phyloP scores from a whole-genome alignment of 1,140 invertebrate genomes.

The Danaus melanippus region DNA sequence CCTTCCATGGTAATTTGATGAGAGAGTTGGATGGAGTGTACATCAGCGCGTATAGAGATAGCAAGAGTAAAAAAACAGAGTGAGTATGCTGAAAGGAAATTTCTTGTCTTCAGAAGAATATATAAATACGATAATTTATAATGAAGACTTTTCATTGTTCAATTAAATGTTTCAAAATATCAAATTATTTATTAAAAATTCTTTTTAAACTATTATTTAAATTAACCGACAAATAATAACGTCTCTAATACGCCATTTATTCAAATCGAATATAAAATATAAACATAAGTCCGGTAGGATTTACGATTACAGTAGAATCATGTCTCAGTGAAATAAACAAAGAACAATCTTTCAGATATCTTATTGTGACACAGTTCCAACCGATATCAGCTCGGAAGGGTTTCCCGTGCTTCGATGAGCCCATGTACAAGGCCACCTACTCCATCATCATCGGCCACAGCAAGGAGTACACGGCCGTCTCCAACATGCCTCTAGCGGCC shows the following conservation, averaged over 20 bases:
- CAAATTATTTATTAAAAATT: too few relatives aligned
- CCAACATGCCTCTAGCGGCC: slow-evolving; percentile 83
- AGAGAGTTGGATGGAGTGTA: slow-evolving; percentile 85
- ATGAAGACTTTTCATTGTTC: too few relatives aligned
- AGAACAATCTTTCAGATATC: slow-evolving; percentile 74
- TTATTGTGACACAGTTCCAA: slow-evolving; percentile 91
- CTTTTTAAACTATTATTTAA: background rate
- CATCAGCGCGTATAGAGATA: slow-evolving; percentile 81
- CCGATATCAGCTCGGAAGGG: slow-evolving; percentile 88
- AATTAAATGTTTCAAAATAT: too few relatives aligned
- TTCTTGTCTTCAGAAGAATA: too few relatives aligned
- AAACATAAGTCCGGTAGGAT: too few relatives aligned
- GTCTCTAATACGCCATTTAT: slow-evolving; percentile 6
- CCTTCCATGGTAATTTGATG: slow-evolving; percentile 77
- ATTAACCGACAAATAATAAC: too few relatives aligned
- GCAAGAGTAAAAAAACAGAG: slow-evolving; percentile 74
- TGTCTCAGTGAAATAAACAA: too few relatives aligned
- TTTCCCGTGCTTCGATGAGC: slow-evolving; percentile 98
- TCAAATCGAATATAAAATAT: background rate
- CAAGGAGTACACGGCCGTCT: slow-evolving; percentile 78
- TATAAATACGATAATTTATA: too few relatives aligned
- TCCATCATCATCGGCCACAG: slow-evolving; percentile 80
- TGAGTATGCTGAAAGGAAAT: slow-evolving; percentile 47
- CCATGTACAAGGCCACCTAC: slow-evolving; percentile 90
- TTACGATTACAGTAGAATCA: too few relatives aligned